phyloP scores from a whole-genome alignment of 2,113 vertebrate genomes.

The Dissostichus mawsoni region DNA sequence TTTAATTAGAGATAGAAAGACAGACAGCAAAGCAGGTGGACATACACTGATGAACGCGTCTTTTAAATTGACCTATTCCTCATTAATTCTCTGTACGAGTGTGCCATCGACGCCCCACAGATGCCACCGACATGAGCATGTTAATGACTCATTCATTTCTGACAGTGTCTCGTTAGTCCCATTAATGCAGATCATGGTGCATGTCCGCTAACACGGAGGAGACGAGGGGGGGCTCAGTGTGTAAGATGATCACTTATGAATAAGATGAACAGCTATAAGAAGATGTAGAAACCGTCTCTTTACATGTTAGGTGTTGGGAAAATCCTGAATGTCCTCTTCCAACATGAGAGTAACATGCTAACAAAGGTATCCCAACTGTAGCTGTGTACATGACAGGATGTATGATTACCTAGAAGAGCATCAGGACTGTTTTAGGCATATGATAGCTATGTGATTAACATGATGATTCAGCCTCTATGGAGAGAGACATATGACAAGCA shows the following conservation, averaged over 20 bases:
- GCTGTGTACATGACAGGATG: no score
- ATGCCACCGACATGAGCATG: constrained; percentile 41
- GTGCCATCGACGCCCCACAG: constrained; percentile 29
- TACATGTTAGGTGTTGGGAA: background rate
- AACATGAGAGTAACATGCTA: no score
- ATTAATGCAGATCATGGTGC: constrained; percentile 57
- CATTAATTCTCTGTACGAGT: constrained; percentile 34
- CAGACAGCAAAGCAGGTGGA: background rate
- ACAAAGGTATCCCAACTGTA: no score
- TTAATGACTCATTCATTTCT: constrained; percentile 65
- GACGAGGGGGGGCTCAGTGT: background rate
- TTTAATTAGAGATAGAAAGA: background rate
- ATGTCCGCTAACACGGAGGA: constrained; percentile 27
- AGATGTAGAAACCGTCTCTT: constrained; percentile 3
- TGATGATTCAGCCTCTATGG: no score
- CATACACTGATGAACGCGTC: background rate
- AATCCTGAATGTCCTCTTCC: no score
- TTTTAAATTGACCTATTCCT: constrained; percentile 34
- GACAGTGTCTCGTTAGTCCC: constrained; percentile 64
- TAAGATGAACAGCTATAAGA: constrained; percentile 14
- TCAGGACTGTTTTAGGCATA: no score
- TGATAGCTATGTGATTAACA: no score
- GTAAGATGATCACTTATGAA: background rate
- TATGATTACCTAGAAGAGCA: no score
- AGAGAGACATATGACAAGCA: no score